A percentile compares a stretch with the other conserved stretches of the same genome.
Evolutionary conservation across 1,140 invertebrate genomes (phyloP).

Genomic region (Bradysia coprophila): DNA sequence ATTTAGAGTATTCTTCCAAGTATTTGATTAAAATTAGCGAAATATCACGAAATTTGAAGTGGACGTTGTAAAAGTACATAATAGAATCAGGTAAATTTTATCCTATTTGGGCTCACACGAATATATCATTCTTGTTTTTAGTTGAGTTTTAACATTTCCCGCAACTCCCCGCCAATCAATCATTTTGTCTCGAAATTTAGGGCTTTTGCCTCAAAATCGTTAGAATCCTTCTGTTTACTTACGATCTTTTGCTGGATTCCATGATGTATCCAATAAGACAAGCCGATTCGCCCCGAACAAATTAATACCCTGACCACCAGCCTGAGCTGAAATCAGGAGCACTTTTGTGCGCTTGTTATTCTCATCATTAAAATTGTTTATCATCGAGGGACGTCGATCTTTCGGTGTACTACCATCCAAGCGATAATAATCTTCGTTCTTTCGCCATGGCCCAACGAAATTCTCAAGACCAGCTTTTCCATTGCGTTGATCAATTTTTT

Average conservation of each 20-base stretch:
- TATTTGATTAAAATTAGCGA: no score
- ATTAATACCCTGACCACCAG: constrained; percentile 75
- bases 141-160: no score
- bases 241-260: constrained; percentile 82
- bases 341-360: constrained; percentile 54
- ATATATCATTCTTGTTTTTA: no score
- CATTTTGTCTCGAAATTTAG: no score
- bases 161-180: no score
- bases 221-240: no score
- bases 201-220: no score
- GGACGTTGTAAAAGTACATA: no score
- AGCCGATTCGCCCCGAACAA: constrained; percentile 75
- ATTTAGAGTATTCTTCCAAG: no score
- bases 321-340: constrained; percentile 73
- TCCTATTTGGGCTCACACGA: no score
- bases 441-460: constrained; percentile 35
- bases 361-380: constrained; percentile 67
- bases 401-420: constrained; percentile 75
- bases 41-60: no score
- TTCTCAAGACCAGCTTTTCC: constrained; percentile 6
- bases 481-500: constrained; percentile 27
- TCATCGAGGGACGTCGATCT: constrained; percentile 59
- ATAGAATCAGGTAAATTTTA: no score
- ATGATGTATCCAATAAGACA: constrained; percentile 78
- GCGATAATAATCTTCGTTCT: constrained; percentile 76